phyloP scores from a whole-genome alignment of 2,797 vertebrate species.

The Acanthurus lineatus region DNA sequence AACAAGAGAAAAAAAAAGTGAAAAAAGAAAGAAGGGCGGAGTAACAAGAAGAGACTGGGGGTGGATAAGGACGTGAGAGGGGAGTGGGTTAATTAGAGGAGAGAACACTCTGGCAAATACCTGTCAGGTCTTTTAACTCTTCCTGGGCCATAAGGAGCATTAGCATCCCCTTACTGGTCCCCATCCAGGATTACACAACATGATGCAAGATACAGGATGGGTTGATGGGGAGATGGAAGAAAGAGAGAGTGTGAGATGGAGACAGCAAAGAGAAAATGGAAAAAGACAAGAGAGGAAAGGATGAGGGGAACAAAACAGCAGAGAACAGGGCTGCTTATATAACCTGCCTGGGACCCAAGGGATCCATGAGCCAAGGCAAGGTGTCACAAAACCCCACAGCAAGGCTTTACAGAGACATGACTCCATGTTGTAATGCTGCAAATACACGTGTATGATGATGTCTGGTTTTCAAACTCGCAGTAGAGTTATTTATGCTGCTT shows the following conservation, averaged over 20 bases:
- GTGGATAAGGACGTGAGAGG: neutral
- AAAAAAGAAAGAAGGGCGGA: neutral
- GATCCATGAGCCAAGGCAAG: slow-evolving; percentile 3
- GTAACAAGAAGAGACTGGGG: slow-evolving; percentile 27
- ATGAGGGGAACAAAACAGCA: slow-evolving; percentile 29
- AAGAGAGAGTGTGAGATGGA: neutral
- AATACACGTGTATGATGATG: neutral
- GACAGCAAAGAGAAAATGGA: slow-evolving; percentile 16
- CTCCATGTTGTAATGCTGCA: neutral
- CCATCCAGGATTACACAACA: slow-evolving; percentile 18
- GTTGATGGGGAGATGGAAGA: neutral
- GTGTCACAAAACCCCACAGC: neutral
- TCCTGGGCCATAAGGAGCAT: slow-evolving; percentile 21
- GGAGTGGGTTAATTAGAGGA: slow-evolving; percentile 56
- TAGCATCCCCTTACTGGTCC: slow-evolving; percentile 7
- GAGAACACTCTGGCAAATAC: slow-evolving; percentile 49
- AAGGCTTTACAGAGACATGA: neutral
- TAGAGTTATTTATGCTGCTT: neutral
- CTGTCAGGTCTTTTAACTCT: slow-evolving; percentile 58
- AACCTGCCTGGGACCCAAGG: slow-evolving; percentile 27
- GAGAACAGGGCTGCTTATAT: slow-evolving; percentile 49
- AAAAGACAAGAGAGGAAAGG: slow-evolving; percentile 12
- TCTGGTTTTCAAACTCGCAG: neutral
- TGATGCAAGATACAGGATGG: slow-evolving; percentile 35
- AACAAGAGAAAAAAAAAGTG: slow-evolving; percentile 2